Base-by-base conservation (phyloP, 2,888 invertebrate genomes). In the Polymixis flavicincta region DNA sequence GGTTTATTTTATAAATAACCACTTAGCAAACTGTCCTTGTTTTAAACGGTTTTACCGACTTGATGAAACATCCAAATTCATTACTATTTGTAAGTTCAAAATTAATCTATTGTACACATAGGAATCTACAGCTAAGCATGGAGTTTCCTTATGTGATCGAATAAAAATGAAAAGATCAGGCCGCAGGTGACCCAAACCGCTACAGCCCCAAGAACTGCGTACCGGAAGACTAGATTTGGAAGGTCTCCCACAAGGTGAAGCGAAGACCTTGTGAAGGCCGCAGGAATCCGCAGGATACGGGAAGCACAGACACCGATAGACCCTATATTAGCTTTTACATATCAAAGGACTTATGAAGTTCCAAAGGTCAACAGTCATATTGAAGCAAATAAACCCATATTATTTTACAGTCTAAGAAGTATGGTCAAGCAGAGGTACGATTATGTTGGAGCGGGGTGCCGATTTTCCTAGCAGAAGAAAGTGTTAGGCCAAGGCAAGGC, bases 391-490 rank as follows among this genome's bases (percentile, higher is more conserved):
- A 25, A 14, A 50, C 55, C n/a, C 14, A 57, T 45, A 54, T 68
- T 77, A 25, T 66, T 48, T 82, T 45, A 17, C 70, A 76, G 82
- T 84, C 8, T 52, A 25, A 54, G 66, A 82, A 63, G 42, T 85
- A 48, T 19, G 48, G 2, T 67, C 75, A 22, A 67, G 17, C 50
- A 64, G 74, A 70, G 80, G 86, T 37, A 67, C 17, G 9, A 65
- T 72, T 14, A 86, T 86, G 87, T 72, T 86, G 22, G 70, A 76
- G 72, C n/a, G 70, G 67, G 80, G 9, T 78, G 37, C 57, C 70
- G 76, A 8, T 84, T 86, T 54, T 84, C 83, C 0, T 57, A 74
- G 22, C 85, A 86, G 28, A 84, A 76, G 54, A 32, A 66, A 4
- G 28, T 60, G 9, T 48, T 54, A 28, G 64, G 48, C 4, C 28